These are phyloP conservation scores for Florisuga fusca DNA, from an alignment of 2,797 vertebrate species.

Conservation along the genomic window DNA sequence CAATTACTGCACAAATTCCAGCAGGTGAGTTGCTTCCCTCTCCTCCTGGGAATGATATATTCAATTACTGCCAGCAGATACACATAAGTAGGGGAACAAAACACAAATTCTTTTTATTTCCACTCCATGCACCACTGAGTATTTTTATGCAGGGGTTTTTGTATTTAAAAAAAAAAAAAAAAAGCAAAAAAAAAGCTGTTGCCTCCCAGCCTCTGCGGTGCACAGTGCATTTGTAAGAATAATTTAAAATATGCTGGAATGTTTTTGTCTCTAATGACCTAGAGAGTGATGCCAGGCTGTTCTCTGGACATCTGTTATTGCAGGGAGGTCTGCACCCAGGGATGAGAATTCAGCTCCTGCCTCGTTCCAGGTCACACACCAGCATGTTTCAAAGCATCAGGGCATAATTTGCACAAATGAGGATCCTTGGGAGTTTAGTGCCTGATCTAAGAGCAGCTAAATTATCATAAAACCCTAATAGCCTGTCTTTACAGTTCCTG, in stretches of 20 bases:
- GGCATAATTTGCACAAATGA: neutral
- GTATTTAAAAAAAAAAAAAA: neutral
- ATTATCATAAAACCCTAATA: neutral
- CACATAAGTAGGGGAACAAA: neutral
- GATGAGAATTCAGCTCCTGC: neutral
- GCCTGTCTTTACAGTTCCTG: neutral
- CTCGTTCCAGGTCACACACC: neutral
- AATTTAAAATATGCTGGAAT: neutral
- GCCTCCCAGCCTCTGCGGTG: neutral
- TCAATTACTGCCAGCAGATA: constrained; percentile 31
- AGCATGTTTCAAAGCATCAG: neutral
- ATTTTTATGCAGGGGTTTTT: constrained; percentile 5
- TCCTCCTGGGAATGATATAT: neutral
- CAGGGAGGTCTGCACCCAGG: neutral
- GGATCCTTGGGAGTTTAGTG: neutral
- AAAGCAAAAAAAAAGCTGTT: neutral
- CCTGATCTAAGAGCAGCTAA: neutral
- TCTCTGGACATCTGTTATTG: neutral
- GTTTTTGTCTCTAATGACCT: neutral
- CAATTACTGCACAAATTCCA: constrained; percentile 6
- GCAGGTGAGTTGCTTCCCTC: constrained; percentile 27
- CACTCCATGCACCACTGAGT: neutral
- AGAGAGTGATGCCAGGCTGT: neutral
- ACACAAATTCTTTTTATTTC: constrained; percentile 23
- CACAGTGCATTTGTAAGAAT: neutral